Base-by-base conservation (phyloP, 2,797 vertebrate species). In the Nannoperca australis region DNA sequence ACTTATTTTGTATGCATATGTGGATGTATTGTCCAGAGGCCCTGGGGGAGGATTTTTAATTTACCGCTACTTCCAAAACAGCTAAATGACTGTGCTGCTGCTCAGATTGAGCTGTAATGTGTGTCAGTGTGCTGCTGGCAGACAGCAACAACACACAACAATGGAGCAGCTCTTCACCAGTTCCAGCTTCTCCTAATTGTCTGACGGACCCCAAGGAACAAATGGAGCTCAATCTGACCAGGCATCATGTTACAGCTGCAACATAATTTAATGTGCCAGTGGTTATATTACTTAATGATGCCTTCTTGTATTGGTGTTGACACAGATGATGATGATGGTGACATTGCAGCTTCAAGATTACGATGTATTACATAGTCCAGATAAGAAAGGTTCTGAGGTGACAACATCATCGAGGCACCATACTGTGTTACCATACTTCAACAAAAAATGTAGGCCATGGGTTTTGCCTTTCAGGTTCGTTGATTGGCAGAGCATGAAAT, bases 31-130 rank as follows among this genome's bases (percentile, higher is more conserved):
- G n/a, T 67, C 60, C 61, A 51, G n/a, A 60, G 47, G 50, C 60
- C 66, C 40, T 40, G 50, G 60, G 70, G 84, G 72, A 45, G 76
- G 65, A 71, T 66, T 50, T 79, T 65, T 72, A 47, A 87, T 81
- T 81, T 53, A 79, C 83, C 5, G 11, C 34, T 27, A 1, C 49
- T 44, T 61, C 64, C 78, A 63, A 27, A 44, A 60, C 56, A 73
- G 27, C 49, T 24, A 44, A 60, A 50, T 44, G 53, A 30, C 38
- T 22, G 65, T 0, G 1, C 24, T 76, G 65, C 70, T 24, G 73
- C 64, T 55, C 42, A 62, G 79, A 73, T 66, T 73, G 62, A 85
- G 73, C 63, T 18, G 70, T 69, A 14, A 74, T 27, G 67, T 78
- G 62, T 81, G 73, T 78, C 67, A 66, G 24, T 17, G 60, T 27